phyloP scores from a whole-genome alignment of 2,797 vertebrate species.

The Diceros bicornis region DNA sequence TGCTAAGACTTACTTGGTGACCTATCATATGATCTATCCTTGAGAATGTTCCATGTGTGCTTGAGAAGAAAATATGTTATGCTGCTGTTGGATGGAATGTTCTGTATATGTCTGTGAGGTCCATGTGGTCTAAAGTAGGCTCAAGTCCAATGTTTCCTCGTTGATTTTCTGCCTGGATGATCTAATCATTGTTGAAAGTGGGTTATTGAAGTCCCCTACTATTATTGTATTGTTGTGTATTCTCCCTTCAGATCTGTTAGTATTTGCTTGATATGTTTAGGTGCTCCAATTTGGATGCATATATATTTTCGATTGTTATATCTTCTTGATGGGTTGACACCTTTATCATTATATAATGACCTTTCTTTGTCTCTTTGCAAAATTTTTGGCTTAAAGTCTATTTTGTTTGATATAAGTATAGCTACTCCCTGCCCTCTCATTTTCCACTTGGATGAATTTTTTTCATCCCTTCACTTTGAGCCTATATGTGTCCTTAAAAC shows the following conservation, averaged over 20 bases:
- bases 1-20: no score
- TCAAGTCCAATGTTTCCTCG: no score
- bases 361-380: not conserved
- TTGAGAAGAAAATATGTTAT: no score
- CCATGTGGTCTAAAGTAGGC: no score
- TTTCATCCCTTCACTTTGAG: not conserved
- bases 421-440: not conserved
- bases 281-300: not conserved
- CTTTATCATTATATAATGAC: not conserved
- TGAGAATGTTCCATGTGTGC: no score
- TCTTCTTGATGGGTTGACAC: not conserved
- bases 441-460: not conserved
- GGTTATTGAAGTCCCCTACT: no score
- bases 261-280: not conserved
- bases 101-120: no score
- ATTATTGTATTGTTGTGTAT: no score
- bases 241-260: not conserved
- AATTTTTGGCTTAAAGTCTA: not conserved
- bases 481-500: not conserved
- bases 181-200: no score
- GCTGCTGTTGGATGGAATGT: no score
- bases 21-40: no score
- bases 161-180: no score
- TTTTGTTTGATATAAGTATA: not conserved
- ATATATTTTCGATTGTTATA: not conserved